Conservation (phyloP, 2,113 vertebrate genomes). For the Lates calcarifer region DNA sequence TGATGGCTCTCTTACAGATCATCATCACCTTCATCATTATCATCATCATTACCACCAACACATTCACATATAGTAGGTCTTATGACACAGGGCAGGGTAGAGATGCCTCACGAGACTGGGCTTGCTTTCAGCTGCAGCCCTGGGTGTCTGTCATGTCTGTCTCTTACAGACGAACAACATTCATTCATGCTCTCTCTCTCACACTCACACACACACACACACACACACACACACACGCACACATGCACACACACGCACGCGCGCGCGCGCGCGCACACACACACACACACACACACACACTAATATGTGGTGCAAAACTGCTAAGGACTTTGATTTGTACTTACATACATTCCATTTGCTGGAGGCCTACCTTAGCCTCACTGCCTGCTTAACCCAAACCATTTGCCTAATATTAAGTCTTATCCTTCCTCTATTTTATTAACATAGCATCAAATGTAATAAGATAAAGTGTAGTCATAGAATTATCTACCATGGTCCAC, state of each 20-base stretch:
- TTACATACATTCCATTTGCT: not conserved
- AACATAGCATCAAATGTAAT: not conserved
- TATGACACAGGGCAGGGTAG: not conserved
- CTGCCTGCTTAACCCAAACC: not conserved
- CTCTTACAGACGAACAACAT: not conserved
- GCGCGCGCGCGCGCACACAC: too few relatives aligned
- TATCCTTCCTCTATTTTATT: not conserved
- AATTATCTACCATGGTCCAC: not conserved
- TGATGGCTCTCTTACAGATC: not conserved
- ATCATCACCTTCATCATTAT: not conserved
- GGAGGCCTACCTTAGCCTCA: not conserved
- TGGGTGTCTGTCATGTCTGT: constrained; percentile 9
- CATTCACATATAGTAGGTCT: not conserved
- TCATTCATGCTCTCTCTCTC: constrained; percentile 3
- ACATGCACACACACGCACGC: not conserved
- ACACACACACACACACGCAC: not conserved
- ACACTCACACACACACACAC: too few relatives aligned
- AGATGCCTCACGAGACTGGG: not conserved
- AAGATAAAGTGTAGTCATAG: not conserved
- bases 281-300: not conserved
- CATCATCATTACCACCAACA: constrained; percentile 14
- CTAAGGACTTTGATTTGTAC: not conserved
- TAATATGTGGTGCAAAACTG: not conserved
- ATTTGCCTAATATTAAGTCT: not conserved
- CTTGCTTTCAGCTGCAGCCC: not conserved